Percentiles rank a stretch among this genome's conserved stretches.
Evolutionary conservation across 64 coral and sea anemone genomes (phyloP).

Genomic region (Pachyseris speciosa): DNA sequence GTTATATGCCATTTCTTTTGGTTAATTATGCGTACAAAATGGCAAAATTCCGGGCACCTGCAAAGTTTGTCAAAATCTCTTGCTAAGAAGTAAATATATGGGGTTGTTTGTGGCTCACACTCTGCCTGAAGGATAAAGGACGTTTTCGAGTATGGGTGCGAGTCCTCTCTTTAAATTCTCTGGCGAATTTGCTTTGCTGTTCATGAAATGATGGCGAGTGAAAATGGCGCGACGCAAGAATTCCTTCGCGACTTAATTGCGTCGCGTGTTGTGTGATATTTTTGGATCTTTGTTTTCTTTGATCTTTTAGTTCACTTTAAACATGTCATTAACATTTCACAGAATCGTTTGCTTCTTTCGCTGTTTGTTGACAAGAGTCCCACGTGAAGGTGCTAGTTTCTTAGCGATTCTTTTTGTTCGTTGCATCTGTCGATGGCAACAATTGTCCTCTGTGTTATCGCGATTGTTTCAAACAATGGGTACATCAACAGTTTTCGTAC

Average conservation of each 20-base stretch:
- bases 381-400: background rate
- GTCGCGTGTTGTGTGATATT: slow-evolving; percentile 45
- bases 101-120: background rate
- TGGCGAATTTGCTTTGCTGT: background rate
- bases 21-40: background rate
- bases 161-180: background rate
- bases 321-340: slow-evolving; percentile 20
- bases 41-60: slow-evolving; percentile 2
- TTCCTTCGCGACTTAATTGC: background rate
- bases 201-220: background rate
- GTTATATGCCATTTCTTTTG: background rate
- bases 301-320: slow-evolving; percentile 34
- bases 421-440: background rate
- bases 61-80: background rate
- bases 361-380: slow-evolving; percentile 21
- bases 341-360: background rate
- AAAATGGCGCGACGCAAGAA: background rate
- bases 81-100: background rate
- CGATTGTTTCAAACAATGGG: background rate
- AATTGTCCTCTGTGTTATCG: background rate
- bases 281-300: slow-evolving; percentile 31
- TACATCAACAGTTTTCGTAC: background rate
- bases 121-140: background rate
- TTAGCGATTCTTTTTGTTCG: background rate
- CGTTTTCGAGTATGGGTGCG: background rate